Evolutionary conservation across 2,888 invertebrate species (phyloP).

Genomic region (Chrysopilus asiliformis): DNA sequence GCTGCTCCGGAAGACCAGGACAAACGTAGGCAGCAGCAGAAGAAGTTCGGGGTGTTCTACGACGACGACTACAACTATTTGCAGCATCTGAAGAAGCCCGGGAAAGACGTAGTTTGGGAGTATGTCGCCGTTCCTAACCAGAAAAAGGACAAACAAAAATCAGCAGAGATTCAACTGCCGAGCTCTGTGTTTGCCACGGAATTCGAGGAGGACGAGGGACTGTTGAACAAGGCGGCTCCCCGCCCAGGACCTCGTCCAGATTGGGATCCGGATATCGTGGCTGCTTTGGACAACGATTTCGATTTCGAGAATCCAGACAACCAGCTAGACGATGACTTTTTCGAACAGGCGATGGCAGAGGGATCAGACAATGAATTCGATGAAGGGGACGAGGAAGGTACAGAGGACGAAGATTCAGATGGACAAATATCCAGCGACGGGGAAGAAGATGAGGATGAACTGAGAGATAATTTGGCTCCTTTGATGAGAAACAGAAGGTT

Average conservation of each 20-base stretch:
- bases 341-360: constrained; percentile 50
- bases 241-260: constrained; percentile 47
- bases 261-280: constrained; percentile 84
- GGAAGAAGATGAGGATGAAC: constrained; percentile 27
- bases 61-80: constrained; percentile 94
- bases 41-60: constrained; percentile 81
- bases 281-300: constrained; percentile 87
- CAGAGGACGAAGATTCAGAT: constrained; percentile 20
- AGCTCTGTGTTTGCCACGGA: constrained; percentile 81
- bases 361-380: constrained; percentile 18
- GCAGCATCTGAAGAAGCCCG: constrained; percentile 56
- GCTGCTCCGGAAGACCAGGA: constrained; percentile 24
- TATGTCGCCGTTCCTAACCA: constrained; percentile 32
- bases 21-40: constrained; percentile 54
- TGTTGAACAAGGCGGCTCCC: constrained; percentile 33
- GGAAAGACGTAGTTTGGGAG: constrained; percentile 32
- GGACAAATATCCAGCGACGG: constrained; percentile 31
- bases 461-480: constrained; percentile 33
- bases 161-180: constrained; percentile 47
- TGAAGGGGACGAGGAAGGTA: constrained; percentile 17
- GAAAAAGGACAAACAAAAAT: constrained; percentile 20
- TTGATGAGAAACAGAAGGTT: constrained; percentile 36
- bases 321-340: constrained; percentile 83
- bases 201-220: constrained; percentile 70
- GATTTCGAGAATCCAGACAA: constrained; percentile 73